Evolutionary conservation across 2,888 invertebrate genomes (phyloP).

Genomic region (Chironomus riparius): DNA sequence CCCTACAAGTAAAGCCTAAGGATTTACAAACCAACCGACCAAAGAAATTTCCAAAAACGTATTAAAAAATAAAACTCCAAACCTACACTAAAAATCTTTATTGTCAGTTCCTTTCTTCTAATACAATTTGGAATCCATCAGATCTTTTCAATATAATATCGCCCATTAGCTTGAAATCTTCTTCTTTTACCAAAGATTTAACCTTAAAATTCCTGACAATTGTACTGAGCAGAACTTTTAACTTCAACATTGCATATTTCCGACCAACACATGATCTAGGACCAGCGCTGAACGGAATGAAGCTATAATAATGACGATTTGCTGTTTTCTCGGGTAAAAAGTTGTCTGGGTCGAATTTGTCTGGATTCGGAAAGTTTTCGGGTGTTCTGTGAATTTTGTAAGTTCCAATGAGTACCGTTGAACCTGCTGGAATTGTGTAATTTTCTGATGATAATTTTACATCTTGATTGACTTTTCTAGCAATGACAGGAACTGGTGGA

Average conservation of each 20-base stretch:
- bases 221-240: constrained; percentile 65
- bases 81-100: neutral
- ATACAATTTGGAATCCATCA: constrained; percentile 50
- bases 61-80: too few relatives aligned
- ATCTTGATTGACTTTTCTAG: constrained; percentile 59
- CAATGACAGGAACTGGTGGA: constrained; percentile 72
- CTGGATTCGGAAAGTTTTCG: constrained; percentile 58
- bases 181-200: constrained; percentile 54
- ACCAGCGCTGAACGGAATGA: constrained; percentile 72
- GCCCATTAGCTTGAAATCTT: constrained; percentile 57
- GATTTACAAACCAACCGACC: too few relatives aligned
- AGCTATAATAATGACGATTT: constrained; percentile 68
- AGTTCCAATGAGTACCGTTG: constrained; percentile 58
- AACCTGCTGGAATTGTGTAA: constrained; percentile 59
- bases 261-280: constrained; percentile 46
- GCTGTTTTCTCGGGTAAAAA: constrained; percentile 67
- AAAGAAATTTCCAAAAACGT: too few relatives aligned
- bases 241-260: constrained; percentile 69
- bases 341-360: constrained; percentile 67
- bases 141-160: constrained; percentile 66
- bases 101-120: neutral
- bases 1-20: too few relatives aligned
- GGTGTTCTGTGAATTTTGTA: constrained; percentile 58
- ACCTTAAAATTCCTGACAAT: constrained; percentile 59
- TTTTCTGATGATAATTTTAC: constrained; percentile 54